These are phyloP conservation scores for Origma solitaria DNA, from an alignment of 2,113 vertebrate species.

Conservation along the genomic window DNA sequence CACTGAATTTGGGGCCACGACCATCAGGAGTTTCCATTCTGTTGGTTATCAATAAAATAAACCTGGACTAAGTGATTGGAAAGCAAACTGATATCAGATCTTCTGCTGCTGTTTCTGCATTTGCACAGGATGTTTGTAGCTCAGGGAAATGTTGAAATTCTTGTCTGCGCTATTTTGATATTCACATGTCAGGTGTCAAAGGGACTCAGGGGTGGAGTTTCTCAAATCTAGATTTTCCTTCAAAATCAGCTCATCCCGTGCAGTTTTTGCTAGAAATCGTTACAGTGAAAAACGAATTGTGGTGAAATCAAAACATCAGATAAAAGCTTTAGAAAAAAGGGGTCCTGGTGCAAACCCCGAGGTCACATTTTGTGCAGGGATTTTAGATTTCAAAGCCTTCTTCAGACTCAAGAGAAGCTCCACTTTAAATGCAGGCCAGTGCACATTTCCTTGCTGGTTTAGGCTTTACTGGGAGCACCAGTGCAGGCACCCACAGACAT, in stretches of 20 bases:
- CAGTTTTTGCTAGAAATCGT: neutral
- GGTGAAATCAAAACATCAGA: neutral
- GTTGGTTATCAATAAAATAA: neutral
- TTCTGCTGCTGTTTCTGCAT: neutral
- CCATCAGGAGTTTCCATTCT: neutral
- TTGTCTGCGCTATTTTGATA: neutral
- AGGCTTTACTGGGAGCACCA: neutral
- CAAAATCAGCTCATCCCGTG: neutral
- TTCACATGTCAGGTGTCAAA: neutral
- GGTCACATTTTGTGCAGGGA: neutral
- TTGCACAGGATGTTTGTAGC: neutral
- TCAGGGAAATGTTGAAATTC: neutral
- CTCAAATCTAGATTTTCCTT: neutral
- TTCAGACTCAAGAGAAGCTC: neutral
- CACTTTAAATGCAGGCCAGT: neutral
- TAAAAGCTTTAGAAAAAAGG: neutral
- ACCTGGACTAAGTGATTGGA: neutral
- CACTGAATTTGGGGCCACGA: neutral
- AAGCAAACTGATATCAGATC: neutral
- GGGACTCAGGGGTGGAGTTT: neutral
- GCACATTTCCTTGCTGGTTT: accelerated
- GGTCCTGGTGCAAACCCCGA: neutral
- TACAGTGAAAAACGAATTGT: neutral
- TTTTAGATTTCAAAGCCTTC: neutral
- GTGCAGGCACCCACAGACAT: accelerated